These are phyloP conservation scores for Drosophila insularis DNA, from an alignment of 1,140 invertebrate species.

Conservation along the genomic window DNA sequence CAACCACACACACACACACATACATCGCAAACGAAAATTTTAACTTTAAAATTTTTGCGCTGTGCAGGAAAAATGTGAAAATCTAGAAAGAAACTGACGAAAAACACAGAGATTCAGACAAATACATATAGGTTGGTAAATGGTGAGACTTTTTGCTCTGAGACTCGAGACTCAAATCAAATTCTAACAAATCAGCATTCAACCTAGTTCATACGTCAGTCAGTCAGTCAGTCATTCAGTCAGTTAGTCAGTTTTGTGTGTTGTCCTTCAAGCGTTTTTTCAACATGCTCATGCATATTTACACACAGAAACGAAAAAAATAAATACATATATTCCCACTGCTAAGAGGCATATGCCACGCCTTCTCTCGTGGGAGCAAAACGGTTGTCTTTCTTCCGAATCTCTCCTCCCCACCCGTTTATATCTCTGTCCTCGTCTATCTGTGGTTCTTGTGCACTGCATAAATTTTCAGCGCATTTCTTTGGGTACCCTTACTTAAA, in stretches of 20 bases:
- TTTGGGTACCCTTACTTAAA: neutral
- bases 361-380: neutral
- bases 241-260: slow-evolving; percentile 29
- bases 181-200: slow-evolving; percentile 21
- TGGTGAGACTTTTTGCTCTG: neutral
- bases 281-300: slow-evolving; percentile 71
- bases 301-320: slow-evolving; percentile 33
- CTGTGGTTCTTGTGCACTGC: slow-evolving; percentile 14
- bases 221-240: slow-evolving; percentile 17
- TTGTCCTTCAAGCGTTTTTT: slow-evolving; percentile 63
- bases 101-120: neutral
- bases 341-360: slow-evolving; percentile 3
- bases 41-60: neutral
- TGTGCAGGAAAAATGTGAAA: neutral
- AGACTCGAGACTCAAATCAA: neutral
- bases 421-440: neutral
- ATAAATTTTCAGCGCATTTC: slow-evolving; percentile 40
- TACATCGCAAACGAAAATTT: neutral
- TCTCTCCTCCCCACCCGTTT: neutral
- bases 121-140: neutral
- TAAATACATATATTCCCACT: neutral
- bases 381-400: neutral
- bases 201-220: slow-evolving; percentile 32
- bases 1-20: neutral
- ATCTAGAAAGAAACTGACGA: neutral